Conservation (phyloP, 2,888 invertebrate genomes). For the Noctua janthina region DNA sequence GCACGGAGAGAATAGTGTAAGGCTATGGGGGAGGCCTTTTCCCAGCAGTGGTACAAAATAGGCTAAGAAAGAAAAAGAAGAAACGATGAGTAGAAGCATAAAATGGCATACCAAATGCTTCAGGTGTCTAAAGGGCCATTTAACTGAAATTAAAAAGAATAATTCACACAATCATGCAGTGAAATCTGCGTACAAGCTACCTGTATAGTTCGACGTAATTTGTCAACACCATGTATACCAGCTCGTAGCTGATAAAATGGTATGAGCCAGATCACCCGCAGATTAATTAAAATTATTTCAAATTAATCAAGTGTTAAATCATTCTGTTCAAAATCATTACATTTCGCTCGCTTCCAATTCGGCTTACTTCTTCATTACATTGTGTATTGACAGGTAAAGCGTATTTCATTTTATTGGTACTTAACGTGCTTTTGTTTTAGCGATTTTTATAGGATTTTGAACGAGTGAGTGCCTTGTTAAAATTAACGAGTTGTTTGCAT, state of each 20-base stretch:
- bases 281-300: constrained; percentile 54
- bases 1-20: too few species aligned
- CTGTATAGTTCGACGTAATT: constrained; percentile 15
- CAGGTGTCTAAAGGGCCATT: too few species aligned
- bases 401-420: constrained; percentile 38
- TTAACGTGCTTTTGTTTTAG: constrained; percentile 30
- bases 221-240: constrained; percentile 29
- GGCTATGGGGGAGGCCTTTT: too few species aligned
- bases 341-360: background rate
- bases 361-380: constrained; percentile 16
- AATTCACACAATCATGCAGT: background rate
- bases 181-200: background rate
- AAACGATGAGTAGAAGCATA: background rate
- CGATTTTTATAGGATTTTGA: constrained; percentile 26
- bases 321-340: constrained; percentile 34
- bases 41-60: too few species aligned
- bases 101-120: background rate
- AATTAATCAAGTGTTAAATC: constrained; percentile 58
- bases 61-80: background rate
- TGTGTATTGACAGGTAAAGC: constrained; percentile 25
- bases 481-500: constrained; percentile 44
- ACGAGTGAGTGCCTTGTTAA: constrained; percentile 37
- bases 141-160: background rate
- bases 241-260: constrained; percentile 30
- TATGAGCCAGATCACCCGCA: constrained; percentile 50